Conservation (phyloP, 2,113 vertebrate species). For the Chunga burmeisteri region DNA sequence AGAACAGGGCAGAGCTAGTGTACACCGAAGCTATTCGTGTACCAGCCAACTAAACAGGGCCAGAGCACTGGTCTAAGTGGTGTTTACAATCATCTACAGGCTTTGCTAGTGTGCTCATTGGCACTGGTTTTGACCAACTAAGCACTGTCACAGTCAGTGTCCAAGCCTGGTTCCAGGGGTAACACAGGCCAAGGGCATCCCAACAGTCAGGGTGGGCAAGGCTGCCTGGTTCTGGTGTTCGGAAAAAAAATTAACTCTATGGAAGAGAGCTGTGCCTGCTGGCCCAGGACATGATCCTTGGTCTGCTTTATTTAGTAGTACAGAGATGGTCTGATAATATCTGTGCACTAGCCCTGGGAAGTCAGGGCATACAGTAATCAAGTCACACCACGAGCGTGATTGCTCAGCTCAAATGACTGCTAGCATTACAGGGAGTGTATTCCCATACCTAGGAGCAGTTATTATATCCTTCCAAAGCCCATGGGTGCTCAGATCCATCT, state of each 20-base stretch:
- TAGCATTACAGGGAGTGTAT: not conserved
- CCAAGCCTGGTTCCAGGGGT: not conserved
- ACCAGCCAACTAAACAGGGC: not conserved
- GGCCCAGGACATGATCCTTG: not conserved
- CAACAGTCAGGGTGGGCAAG: not conserved
- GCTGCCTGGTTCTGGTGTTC: not conserved
- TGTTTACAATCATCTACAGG: not conserved
- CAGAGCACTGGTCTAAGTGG: not conserved
- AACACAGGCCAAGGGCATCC: not conserved
- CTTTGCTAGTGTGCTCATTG: not conserved
- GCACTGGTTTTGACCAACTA: not conserved
- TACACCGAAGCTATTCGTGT: not conserved
- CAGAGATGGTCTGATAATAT: not conserved
- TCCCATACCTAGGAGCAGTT: not conserved
- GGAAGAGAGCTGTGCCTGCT: not conserved
- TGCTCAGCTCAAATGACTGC: not conserved
- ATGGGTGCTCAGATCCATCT: not conserved
- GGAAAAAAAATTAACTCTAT: not conserved
- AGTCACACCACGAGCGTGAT: not conserved
- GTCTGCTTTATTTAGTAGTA: not conserved
- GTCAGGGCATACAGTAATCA: not conserved
- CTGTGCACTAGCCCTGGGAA: not conserved
- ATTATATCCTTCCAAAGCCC: constrained; percentile 18
- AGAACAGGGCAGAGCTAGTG: not conserved
- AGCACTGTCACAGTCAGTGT: not conserved